Conservation (phyloP, 2,113 vertebrate genomes). For the Cryptoleucopteryx plumbea region DNA sequence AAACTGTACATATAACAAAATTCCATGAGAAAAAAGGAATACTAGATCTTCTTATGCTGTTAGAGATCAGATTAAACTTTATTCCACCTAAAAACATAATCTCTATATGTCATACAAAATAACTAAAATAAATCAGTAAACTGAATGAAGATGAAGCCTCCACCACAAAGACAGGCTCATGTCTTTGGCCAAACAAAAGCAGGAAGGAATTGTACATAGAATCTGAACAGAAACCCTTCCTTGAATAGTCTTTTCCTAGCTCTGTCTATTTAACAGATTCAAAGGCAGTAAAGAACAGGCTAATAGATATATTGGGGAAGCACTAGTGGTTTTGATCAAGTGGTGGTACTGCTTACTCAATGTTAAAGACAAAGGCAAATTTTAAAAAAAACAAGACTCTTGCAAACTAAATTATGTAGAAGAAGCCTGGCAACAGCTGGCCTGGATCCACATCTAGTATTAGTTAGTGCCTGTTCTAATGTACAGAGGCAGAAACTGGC, state of each 20-base stretch:
- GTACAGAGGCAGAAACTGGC: neutral
- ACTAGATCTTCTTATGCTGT: neutral
- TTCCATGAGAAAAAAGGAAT: neutral
- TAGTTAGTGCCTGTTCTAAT: neutral
- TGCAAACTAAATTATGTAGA: neutral
- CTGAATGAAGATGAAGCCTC: neutral
- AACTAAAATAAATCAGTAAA: neutral
- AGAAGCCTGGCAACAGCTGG: neutral
- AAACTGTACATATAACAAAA: neutral
- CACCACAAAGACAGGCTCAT: neutral
- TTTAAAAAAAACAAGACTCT: neutral
- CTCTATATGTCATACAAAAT: neutral
- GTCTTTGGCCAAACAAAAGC: neutral
- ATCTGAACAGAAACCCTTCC: neutral
- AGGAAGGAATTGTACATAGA: neutral
- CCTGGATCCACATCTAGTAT: neutral
- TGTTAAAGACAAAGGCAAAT: neutral
- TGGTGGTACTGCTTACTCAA: neutral
- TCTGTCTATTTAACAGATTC: neutral
- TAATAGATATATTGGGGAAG: neutral
- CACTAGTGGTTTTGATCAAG: neutral
- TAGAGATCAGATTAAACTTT: neutral
- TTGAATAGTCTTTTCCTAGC: neutral
- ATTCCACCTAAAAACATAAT: neutral
- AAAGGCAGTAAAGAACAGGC: neutral